Percentiles rank a stretch among this genome's conserved stretches.
Conservation (phyloP, 1,140 invertebrate genomes). For the Teleopsis dalmanni region DNA sequence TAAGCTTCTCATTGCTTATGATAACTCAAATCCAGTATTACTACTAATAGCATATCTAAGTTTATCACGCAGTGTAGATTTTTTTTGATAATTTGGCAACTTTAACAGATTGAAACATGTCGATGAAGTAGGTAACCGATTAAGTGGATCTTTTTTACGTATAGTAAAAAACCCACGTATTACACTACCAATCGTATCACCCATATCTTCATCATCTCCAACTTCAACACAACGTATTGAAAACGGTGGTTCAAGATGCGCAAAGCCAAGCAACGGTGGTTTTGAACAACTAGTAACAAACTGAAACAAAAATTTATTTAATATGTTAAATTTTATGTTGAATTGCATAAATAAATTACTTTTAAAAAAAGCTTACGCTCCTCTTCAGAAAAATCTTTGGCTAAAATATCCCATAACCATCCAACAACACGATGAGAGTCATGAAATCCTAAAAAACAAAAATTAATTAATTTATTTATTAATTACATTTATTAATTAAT, state of each 20-base stretch:
- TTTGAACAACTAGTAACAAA: constrained; percentile 97
- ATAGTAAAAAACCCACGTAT: constrained; percentile 98
- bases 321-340: neutral
- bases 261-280: constrained; percentile 93
- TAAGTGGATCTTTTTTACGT: constrained; percentile 88
- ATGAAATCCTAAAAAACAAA: no score
- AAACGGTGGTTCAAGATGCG: constrained; percentile 95
- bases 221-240: constrained; percentile 99
- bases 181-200: constrained; percentile 65
- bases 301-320: constrained; percentile 47
- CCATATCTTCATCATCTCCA: constrained; percentile 93
- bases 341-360: constrained; percentile 37
- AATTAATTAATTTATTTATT: no score
- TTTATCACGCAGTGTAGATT: constrained; percentile 90
- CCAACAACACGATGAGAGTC: constrained; percentile 94
- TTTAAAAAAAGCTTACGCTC: constrained; percentile 93
- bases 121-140: constrained; percentile 93
- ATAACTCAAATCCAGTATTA: constrained; percentile 97
- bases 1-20: no score
- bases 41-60: constrained; percentile 93
- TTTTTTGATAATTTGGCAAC: constrained; percentile 97
- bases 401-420: constrained; percentile 98
- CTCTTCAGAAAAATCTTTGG: constrained; percentile 88
- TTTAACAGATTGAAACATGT: constrained; percentile 99
- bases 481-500: no score